Conservation (phyloP, 2,113 vertebrate species). For the Atlantisia rogersi region DNA sequence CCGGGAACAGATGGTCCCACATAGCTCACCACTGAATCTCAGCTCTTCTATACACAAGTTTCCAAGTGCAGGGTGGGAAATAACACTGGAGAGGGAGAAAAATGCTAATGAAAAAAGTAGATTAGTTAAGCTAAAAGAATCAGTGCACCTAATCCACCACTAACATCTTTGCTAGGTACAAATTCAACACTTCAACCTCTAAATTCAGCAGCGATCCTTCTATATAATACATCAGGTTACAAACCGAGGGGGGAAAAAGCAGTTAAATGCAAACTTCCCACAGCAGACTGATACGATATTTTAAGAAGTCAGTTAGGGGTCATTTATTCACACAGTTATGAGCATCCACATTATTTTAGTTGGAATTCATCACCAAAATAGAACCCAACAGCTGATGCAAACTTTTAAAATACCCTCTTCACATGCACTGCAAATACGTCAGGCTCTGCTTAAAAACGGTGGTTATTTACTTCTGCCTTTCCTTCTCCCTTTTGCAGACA, state of each 20-base stretch:
- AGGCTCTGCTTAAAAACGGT: slow-evolving; percentile 23
- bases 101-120: background rate
- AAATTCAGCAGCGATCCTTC: background rate
- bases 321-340: slow-evolving; percentile 56
- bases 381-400: slow-evolving; percentile 69
- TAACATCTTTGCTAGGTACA: background rate
- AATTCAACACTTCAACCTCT: background rate
- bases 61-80: background rate
- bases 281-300: background rate
- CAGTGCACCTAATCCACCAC: background rate
- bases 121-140: background rate
- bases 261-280: slow-evolving; percentile 31
- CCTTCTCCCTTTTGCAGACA: background rate
- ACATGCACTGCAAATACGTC: slow-evolving; percentile 31
- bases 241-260: background rate
- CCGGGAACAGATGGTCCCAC: background rate
- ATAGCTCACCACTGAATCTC: background rate
- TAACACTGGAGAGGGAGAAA: background rate
- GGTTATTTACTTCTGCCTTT: background rate
- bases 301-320: slow-evolving; percentile 55
- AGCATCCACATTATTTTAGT: slow-evolving; percentile 64
- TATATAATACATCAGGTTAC: background rate
- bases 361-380: slow-evolving; percentile 66
- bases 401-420: slow-evolving; percentile 57
- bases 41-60: background rate